A percentile compares a stretch with the other conserved stretches of the same genome.
These are phyloP conservation scores for Brachionus paranguensis DNA, from an alignment of 1,140 invertebrate genomes.

Conservation along the genomic window DNA sequence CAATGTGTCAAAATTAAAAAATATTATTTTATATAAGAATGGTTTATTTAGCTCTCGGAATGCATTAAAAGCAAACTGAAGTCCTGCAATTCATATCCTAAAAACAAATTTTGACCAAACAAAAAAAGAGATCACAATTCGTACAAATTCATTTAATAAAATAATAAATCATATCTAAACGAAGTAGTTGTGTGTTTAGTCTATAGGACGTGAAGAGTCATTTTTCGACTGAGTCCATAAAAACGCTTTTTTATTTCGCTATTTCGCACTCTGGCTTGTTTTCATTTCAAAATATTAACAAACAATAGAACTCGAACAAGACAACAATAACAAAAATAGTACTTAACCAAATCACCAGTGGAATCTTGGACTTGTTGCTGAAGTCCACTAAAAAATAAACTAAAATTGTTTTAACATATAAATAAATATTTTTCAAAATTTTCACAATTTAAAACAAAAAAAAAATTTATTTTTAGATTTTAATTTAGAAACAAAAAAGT, in stretches of 20 bases:
- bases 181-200: background rate
- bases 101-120: background rate
- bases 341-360: background rate
- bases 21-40: background rate
- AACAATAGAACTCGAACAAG: conserved; percentile 1
- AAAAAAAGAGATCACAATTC: background rate
- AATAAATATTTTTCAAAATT: background rate
- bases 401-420: background rate
- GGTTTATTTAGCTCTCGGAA: background rate
- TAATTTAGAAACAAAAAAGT: background rate
- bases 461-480: background rate
- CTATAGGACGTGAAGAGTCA: background rate
- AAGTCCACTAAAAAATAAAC: background rate
- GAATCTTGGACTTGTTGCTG: background rate
- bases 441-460: background rate
- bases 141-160: conserved; percentile 18
- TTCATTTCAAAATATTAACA: conserved; percentile 10
- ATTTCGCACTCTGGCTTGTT: background rate
- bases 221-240: background rate
- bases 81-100: background rate
- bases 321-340: background rate
- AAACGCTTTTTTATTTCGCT: background rate
- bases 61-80: background rate
- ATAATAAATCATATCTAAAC: background rate
- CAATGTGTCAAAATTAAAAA: background rate